Conservation (phyloP, 37 sponge, comb jelly and placozoan species). For the Theonella swinhoei region DNA sequence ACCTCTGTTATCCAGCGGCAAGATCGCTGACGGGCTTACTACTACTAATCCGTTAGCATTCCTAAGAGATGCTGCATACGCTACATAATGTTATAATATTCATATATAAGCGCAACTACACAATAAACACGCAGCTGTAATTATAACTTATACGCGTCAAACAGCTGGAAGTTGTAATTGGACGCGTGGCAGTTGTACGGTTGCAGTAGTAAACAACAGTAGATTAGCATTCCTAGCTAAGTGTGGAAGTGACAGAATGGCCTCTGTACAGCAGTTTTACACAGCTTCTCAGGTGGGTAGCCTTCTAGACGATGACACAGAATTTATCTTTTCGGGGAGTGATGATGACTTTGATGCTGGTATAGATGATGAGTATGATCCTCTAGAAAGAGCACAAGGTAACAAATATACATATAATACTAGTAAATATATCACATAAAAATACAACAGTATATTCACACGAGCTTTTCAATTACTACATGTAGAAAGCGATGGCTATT, state of each 20-base stretch:
- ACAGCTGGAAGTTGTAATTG: background rate
- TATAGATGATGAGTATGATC: background rate
- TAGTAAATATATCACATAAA: too few relatives aligned
- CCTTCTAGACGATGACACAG: background rate
- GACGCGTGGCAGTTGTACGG: background rate
- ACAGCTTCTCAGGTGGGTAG: background rate
- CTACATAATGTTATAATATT: background rate
- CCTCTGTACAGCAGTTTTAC: background rate
- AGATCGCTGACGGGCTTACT: background rate
- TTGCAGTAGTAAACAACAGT: background rate
- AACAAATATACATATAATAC: background rate
- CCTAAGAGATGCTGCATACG: background rate
- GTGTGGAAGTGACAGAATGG: too few relatives aligned
- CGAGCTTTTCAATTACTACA: too few relatives aligned
- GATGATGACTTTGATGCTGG: background rate
- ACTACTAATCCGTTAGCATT: background rate
- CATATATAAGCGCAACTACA: background rate
- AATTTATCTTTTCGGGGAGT: background rate
- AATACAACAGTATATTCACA: background rate
- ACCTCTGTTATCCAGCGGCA: background rate
- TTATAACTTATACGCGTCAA: background rate
- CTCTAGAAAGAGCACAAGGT: background rate
- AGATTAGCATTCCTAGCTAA: background rate
- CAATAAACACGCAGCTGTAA: background rate
- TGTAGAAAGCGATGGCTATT: background rate